Base-by-base conservation (phyloP, 2,113 vertebrate genomes). In the Rhabdomys dilectus region DNA sequence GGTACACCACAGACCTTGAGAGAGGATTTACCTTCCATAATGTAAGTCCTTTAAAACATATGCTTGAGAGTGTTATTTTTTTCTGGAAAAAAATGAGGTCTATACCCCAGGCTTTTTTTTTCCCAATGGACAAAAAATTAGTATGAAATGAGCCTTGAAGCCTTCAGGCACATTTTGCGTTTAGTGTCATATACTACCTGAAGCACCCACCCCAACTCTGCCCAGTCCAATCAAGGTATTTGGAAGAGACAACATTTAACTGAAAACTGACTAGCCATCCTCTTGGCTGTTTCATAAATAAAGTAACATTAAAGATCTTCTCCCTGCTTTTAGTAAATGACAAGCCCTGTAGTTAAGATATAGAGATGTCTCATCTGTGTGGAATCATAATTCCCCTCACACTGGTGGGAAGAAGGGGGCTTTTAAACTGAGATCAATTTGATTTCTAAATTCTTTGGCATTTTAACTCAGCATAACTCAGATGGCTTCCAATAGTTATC, bases 1-100 rank as follows among this genome's bases (percentile, higher is more conserved):
- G 94, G 96, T 92, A 21, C 62, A 72, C 51, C 48, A 64, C 96
- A 97, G 98, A 97, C 97, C 96, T 97, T 60, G 62, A 16, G 91
- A 88, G 94, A 97, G 45, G 92, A 96, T 84, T 95, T 95, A 97
- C 76, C 92, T 97, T 96, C 77, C 39, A 5, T 42, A 17, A 68
- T 62, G 81, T 77, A 95, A 95, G 88, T 95, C 68, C 89, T 89
- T 80, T 45, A 81, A 94, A 95, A 78, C 58, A 56, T 16, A 19
- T 19, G 56, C 62, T n/a, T 87, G 81, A 64, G 0, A 10, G 76
- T 70, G 75, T 93, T 24, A 5, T 39, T 36, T 88, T 89, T 96
- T 66, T 78, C 66, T 36, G n/a, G 90, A 58, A 34, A 89, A 73
- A 34, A 39, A 42, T 94, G 42, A 48, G 48, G 53, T 88, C 84